Conservation (phyloP, 2,797 vertebrate species). For the Synanceia verrucosa region DNA sequence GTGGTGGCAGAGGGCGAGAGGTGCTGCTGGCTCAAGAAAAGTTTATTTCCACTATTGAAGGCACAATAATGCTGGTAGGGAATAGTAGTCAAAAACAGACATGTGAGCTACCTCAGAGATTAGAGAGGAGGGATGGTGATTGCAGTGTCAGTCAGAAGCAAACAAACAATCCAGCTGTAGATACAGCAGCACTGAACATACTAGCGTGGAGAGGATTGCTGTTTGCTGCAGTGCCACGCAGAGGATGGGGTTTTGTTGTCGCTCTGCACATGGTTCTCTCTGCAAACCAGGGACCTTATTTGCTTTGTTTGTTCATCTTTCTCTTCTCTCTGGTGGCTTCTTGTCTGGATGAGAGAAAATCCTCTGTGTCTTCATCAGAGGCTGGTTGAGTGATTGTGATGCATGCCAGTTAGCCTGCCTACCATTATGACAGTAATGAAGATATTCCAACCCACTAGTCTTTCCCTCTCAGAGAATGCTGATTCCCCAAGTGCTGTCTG, state of each 20-base stretch:
- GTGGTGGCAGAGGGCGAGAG: too few relatives aligned
- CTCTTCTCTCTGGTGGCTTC: constrained; percentile 56
- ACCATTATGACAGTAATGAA: constrained; percentile 61
- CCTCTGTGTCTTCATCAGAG: constrained; percentile 65
- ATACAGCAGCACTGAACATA: constrained; percentile 18
- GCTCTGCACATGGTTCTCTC: constrained; percentile 28
- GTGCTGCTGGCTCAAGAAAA: background rate
- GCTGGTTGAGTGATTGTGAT: constrained; percentile 56
- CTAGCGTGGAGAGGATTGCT: constrained; percentile 32
- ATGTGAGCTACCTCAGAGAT: constrained; percentile 31
- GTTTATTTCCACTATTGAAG: background rate
- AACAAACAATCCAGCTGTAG: constrained; percentile 38
- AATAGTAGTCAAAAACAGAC: constrained; percentile 22
- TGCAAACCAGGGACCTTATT: constrained; percentile 64
- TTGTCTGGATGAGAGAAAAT: constrained; percentile 64
- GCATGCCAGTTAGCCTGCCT: constrained; percentile 50
- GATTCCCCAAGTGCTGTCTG: constrained; percentile 46
- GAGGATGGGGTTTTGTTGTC: constrained; percentile 42
- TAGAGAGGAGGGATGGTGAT: constrained; percentile 19
- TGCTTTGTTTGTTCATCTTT: constrained; percentile 66
- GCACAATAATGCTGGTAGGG: background rate
- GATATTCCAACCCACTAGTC: constrained; percentile 58
- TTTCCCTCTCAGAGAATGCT: constrained; percentile 19
- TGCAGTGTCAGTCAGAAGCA: constrained; percentile 38
- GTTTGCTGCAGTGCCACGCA: constrained; percentile 42